Base-by-base conservation (phyloP, 2,113 vertebrate species). In the Sterna hirundo region DNA sequence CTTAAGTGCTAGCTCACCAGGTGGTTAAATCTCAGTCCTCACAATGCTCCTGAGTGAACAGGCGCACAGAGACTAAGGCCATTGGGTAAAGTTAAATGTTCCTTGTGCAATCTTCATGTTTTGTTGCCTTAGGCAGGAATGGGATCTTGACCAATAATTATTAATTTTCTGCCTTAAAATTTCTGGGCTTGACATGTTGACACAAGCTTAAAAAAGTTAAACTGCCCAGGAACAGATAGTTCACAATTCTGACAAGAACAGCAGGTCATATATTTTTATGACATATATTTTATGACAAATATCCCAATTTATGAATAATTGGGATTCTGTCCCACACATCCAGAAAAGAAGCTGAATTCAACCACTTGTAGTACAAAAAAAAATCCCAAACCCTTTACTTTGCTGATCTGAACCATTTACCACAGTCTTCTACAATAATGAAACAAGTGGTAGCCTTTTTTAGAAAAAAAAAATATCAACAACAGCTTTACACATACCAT, bases 21-120 rank as follows among this genome's bases (percentile, higher is more conserved):
- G 49, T 42, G 34, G 16, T 75, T 40, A 54, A 81, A 84, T 17
- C 46, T 66, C 82, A 52, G n/a, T 32, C 23, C 27, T 74, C 58
- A 8, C 27, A 29, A 6, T 0, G 6, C 66, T 78, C 49, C 19
- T 0, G 2, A 55, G 44, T 2, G 14, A 86, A n/a, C 27, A 66
- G 57, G 29, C 6, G 0, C 42, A 29, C 42, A 29, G 25, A 44
- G 44, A 20, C 49, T 64, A 32, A n/a, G 61, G 38, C n/a, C 10
- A 6, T 4, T 32, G 57, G 20, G 6, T 22, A 16, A 87, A 29
- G 30, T 66, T 21, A 61, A 74, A 74, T 6, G 13, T 46, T 81
- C 64, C 70, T 5, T 46, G 2, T 4, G 30, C 18, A 70, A 5
- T 5, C 27, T 51, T 60, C 81, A 52, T 3, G 6, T 32, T 74